Conservation (phyloP, 2,113 vertebrate genomes). For the Trogon surrucura region DNA sequence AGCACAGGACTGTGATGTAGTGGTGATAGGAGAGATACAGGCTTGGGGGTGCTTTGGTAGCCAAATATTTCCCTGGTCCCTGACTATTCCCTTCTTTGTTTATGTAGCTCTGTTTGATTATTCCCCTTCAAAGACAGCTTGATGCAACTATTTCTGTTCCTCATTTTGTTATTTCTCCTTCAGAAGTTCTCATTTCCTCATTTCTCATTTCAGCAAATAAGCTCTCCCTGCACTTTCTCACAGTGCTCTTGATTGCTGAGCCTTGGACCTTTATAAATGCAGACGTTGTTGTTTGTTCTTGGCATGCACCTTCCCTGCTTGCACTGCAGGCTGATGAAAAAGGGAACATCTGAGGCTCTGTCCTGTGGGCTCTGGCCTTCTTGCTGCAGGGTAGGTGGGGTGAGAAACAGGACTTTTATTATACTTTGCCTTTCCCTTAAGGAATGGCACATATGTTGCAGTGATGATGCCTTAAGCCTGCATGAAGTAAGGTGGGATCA, state of each 20-base stretch:
- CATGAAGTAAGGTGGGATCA: background rate
- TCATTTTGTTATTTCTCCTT: conserved; percentile 30
- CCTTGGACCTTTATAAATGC: background rate
- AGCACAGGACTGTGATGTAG: background rate
- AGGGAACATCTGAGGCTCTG: background rate
- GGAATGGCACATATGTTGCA: background rate
- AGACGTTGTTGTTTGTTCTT: background rate
- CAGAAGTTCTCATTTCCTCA: conserved; percentile 33
- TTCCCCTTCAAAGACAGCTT: background rate
- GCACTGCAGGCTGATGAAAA: background rate
- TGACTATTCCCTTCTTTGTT: background rate
- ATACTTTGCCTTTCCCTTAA: background rate
- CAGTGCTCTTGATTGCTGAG: background rate
- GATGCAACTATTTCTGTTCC: conserved; percentile 46
- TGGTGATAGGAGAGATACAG: background rate
- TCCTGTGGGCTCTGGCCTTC: background rate
- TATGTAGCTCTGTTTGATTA: background rate
- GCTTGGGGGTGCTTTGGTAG: background rate
- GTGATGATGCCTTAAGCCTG: background rate
- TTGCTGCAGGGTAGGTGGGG: conserved; percentile 7
- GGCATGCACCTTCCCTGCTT: background rate
- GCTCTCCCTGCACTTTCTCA: background rate
- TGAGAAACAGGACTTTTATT: background rate
- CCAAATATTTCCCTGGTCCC: background rate
- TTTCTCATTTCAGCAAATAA: background rate